Percentiles rank a stretch among this genome's conserved stretches.
Conservation (phyloP, 23 tunicate species). For the Diplosoma virens region DNA sequence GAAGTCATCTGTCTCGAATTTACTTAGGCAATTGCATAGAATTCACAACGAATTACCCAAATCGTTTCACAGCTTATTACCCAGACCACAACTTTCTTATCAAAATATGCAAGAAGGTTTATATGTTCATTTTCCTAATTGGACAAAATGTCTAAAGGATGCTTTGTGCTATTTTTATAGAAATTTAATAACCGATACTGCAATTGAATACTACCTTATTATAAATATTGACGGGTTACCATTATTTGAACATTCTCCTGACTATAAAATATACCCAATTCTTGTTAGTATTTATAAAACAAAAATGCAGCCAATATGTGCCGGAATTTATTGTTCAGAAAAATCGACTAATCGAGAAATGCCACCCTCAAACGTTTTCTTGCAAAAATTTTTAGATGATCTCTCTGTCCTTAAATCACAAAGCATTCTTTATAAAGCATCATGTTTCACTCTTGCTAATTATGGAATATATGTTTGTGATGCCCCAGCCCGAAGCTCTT, state of each 20-base stretch:
- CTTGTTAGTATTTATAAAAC: conserved; percentile 26
- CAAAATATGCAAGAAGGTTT: conserved; percentile 20
- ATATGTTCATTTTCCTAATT: conserved; percentile 49
- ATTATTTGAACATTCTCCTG: conserved; percentile 42
- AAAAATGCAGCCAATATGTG: conserved; percentile 54
- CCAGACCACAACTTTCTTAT: conserved; percentile 13
- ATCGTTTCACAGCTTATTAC: conserved; percentile 15
- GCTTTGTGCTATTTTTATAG: neutral
- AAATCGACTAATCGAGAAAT: conserved; percentile 30
- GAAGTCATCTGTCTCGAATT: conserved; percentile 23
- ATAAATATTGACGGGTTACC: conserved; percentile 61
- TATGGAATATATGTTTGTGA: conserved; percentile 36
- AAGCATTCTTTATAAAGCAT: neutral
- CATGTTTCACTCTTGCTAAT: neutral
- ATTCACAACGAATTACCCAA: conserved; percentile 33
- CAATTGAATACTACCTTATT: conserved; percentile 2
- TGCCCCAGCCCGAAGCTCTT: conserved; percentile 40
- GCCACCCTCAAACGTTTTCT: conserved; percentile 31
- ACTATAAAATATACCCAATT: conserved; percentile 48
- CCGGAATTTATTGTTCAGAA: conserved; percentile 38
- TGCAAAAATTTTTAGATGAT: conserved; percentile 37
- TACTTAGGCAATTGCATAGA: conserved; percentile 14
- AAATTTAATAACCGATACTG: neutral
- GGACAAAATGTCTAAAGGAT: conserved; percentile 19
- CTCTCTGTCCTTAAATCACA: neutral